Percentiles rank a stretch among this genome's conserved stretches.
Evolutionary conservation across 1,140 invertebrate genomes (phyloP).

Genomic region (Apolygus lucorum): DNA sequence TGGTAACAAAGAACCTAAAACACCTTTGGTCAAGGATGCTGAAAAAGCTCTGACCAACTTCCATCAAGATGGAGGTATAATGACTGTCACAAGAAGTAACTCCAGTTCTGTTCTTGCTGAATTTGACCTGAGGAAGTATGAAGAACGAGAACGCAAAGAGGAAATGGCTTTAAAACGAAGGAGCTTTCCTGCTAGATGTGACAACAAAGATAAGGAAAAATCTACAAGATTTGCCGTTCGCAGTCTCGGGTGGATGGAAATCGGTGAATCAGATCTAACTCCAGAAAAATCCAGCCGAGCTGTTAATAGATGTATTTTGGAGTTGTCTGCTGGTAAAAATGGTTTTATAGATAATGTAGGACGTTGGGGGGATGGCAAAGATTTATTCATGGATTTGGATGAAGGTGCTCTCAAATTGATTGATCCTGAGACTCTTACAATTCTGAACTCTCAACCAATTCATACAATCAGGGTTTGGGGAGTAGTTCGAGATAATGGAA

Average conservation of each 20-base stretch:
- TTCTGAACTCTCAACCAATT: conserved; percentile 88
- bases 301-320: conserved; percentile 94
- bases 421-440: conserved; percentile 81
- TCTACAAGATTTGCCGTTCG: conserved; percentile 80
- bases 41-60: conserved; percentile 47
- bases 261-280: conserved; percentile 88
- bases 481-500: conserved; percentile 89
- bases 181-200: conserved; percentile 67
- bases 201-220: conserved; percentile 62
- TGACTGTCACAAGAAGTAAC: conserved; percentile 64
- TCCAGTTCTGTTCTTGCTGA: conserved; percentile 69
- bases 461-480: conserved; percentile 96
- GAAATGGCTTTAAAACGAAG: conserved; percentile 68
- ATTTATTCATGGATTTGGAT: conserved; percentile 91
- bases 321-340: conserved; percentile 74
- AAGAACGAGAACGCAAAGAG: conserved; percentile 53
- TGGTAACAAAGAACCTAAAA: conserved; percentile 42
- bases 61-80: conserved; percentile 47
- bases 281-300: conserved; percentile 88
- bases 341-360: conserved; percentile 84
- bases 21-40: conserved; percentile 48
- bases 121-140: conserved; percentile 44
- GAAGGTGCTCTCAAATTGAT: conserved; percentile 82
- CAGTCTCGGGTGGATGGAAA: conserved; percentile 87
- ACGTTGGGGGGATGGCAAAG: conserved; percentile 90